Evolutionary conservation across 2,113 vertebrate species (phyloP).

Genomic region (Ornithorhynchus anatinus): DNA sequence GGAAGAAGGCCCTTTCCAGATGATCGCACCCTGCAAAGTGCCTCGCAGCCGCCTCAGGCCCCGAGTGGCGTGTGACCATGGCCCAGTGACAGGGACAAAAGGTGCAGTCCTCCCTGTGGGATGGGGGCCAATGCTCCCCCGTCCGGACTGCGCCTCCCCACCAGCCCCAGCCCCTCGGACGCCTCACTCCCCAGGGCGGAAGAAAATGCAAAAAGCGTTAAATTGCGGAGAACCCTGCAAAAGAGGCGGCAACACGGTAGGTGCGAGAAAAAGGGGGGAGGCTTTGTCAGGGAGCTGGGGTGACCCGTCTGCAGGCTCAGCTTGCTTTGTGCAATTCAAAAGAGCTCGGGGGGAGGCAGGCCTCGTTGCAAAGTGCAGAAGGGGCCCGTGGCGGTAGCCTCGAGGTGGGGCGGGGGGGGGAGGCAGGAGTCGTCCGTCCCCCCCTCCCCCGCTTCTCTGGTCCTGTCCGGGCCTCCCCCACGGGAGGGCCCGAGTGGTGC

Average conservation of each 20-base stretch:
- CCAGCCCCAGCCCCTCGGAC: background rate
- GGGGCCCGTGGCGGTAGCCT: background rate
- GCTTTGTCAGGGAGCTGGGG: background rate
- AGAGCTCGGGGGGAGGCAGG: too few relatives aligned
- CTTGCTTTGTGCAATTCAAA: background rate
- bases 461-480: conserved; percentile 17
- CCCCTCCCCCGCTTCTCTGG: background rate
- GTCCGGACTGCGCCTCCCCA: background rate
- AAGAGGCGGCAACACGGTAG: conserved; percentile 35
- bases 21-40: conserved; percentile 35
- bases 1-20: conserved; percentile 41
- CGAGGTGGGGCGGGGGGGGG: too few relatives aligned
- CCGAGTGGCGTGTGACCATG: background rate
- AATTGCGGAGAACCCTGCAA: background rate
- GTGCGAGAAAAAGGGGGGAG: background rate
- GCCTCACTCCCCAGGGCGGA: background rate
- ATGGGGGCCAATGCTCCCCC: background rate
- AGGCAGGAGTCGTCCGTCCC: too few relatives aligned
- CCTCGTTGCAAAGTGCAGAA: background rate
- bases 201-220: conserved; percentile 36
- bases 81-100: background rate
- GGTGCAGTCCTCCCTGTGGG: background rate
- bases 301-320: background rate
- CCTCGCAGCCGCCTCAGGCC: conserved; percentile 34
- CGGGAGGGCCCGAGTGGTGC: conserved; percentile 5